Percentiles rank a stretch among this genome's conserved stretches.
Conservation (phyloP, 1,140 invertebrate genomes). For the Calliphora vicina region DNA sequence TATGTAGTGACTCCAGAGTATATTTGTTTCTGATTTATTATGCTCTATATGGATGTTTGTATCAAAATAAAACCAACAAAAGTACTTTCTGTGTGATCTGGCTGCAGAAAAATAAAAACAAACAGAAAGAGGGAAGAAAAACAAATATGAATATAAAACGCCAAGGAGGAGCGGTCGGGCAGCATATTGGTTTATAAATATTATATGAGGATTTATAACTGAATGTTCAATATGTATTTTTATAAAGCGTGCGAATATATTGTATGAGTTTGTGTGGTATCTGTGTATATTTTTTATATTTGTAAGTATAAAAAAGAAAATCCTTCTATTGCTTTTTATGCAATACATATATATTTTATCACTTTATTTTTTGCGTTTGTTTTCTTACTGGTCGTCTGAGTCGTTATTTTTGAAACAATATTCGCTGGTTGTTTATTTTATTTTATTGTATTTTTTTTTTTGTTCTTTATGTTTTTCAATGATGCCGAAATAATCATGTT, state of each 20-base stretch:
- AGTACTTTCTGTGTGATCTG: background rate
- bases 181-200: background rate
- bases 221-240: background rate
- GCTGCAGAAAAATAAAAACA: background rate
- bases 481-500: background rate
- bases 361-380: background rate
- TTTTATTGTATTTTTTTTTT: background rate
- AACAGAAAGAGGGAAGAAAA: background rate
- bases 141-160: background rate
- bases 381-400: background rate
- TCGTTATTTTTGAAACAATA: background rate
- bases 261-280: too few relatives aligned
- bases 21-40: constrained; percentile 2
- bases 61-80: background rate
- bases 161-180: background rate
- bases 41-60: background rate
- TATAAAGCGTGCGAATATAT: too few relatives aligned
- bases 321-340: background rate
- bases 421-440: background rate
- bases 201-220: background rate
- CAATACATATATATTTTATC: background rate
- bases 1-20: background rate
- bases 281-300: too few relatives aligned
- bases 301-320: background rate
- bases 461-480: background rate